Evolutionary conservation across 1,140 invertebrate species (phyloP).

Genomic region (Drosophila orosa): DNA sequence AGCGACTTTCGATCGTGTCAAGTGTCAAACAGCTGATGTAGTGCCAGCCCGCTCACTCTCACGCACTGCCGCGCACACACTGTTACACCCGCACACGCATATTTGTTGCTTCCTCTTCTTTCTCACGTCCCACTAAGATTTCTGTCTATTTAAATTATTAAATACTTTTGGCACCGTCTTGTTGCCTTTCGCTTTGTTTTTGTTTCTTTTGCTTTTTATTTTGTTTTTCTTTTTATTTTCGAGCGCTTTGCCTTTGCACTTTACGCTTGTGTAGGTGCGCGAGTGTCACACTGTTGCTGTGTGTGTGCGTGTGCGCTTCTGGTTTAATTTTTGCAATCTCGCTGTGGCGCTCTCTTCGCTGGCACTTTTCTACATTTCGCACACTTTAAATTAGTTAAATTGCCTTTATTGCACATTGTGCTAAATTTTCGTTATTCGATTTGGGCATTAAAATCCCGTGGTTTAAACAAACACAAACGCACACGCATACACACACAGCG

Average conservation of each 20-base stretch:
- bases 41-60: constrained; percentile 61
- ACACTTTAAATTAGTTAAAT: constrained; percentile 55
- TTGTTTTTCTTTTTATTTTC: constrained; percentile 6
- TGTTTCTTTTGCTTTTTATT: constrained; percentile 16
- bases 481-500: constrained; percentile 45
- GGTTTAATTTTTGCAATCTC: constrained; percentile 31
- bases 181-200: constrained; percentile 44
- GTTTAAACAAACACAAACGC: constrained; percentile 64
- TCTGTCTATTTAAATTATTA: constrained; percentile 67
- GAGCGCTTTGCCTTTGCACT: constrained; percentile 50
- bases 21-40: constrained; percentile 78
- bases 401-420: constrained; percentile 47
- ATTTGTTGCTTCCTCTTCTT: constrained; percentile 32
- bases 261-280: constrained; percentile 22
- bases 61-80: constrained; percentile 16
- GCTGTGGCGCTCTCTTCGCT: constrained; percentile 28
- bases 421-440: constrained; percentile 46
- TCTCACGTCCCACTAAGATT: constrained; percentile 32
- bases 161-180: constrained; percentile 55
- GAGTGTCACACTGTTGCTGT: constrained; percentile 43
- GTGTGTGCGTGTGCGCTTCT: constrained; percentile 47
- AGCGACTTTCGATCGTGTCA: constrained; percentile 67
- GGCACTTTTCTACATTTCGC: constrained; percentile 61
- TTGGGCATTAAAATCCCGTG: constrained; percentile 51
- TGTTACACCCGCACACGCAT: constrained; percentile 29